Base-by-base conservation (phyloP, 2,797 vertebrate genomes). In the Crocodylus rhombifer region DNA sequence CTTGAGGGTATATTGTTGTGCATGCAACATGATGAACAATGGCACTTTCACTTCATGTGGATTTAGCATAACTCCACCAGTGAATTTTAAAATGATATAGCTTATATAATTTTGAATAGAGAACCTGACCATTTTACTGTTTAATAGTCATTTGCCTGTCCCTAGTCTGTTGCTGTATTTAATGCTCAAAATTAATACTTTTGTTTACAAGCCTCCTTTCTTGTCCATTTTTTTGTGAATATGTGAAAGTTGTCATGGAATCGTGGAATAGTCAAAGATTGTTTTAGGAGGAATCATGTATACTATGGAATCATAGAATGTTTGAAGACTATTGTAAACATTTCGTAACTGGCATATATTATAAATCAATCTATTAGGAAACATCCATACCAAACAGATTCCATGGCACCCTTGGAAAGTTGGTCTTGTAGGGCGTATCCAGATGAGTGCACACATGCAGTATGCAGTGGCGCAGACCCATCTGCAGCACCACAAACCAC, bases 41-140 rank as follows among this genome's bases (percentile, higher is more conserved):
- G 42, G 42, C 0, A 33, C 2, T 62, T 61, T 1, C 69, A 18
- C 4, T n/a, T 2, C 17, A 25, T 57, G 14, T 7, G 15, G 36
- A 33, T 57, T 91, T 4, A 23, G 58, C 26, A 28, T 17, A 33
- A 20, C 55, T 62, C 61, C 10, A 25, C 23, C 77, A 78, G 26
- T 12, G 0, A 92, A 81, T 75, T 81, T 21, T 36, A 74, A 77
- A 4, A 74, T 88, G 2, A 23, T 28, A 26, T 10, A 56, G 62
- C 63, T 36, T 42, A 71, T 21, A 23, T 69, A 69, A 69, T 25
- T 25, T 23, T 71, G 67, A 71, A 21, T 30, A 74, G 56, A 89
- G 11, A 14, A 81, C 13, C 58, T 62, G 60, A 5, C 26, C 67
- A 0, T 64, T 86, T 86, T 12, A 20, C 5, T 76, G 2, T 61